phyloP scores from a whole-genome alignment of 2,888 invertebrate species.

The Cremastinae sp. region DNA sequence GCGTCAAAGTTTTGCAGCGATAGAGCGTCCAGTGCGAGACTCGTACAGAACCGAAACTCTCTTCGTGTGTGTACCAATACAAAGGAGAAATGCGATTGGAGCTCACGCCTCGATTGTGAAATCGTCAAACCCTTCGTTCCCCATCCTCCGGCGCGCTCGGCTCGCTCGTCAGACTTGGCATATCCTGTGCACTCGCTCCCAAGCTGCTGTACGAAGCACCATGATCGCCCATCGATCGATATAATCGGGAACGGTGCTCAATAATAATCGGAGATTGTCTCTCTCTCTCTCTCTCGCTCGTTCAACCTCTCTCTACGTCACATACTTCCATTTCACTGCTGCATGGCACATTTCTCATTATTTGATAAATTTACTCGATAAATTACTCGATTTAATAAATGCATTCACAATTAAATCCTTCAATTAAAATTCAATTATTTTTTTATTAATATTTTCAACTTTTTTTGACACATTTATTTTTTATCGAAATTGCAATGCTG shows the following conservation, averaged over 20 bases:
- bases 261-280: conserved; percentile 70
- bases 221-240: conserved; percentile 67
- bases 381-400: no score
- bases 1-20: conserved; percentile 60
- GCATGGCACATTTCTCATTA: neutral
- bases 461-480: no score
- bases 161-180: neutral
- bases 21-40: conserved; percentile 11
- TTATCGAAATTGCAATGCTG: neutral
- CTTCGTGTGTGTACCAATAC: conserved; percentile 36
- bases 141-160: conserved; percentile 6
- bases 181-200: neutral
- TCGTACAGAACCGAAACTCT: conserved; percentile 31
- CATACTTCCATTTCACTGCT: neutral
- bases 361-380: no score
- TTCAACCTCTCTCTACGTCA: conserved; percentile 11
- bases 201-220: conserved; percentile 38
- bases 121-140: conserved; percentile 43
- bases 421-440: no score
- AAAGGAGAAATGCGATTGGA: conserved; percentile 59
- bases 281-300: conserved; percentile 35
- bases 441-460: no score
- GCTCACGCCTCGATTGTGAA: conserved; percentile 60
- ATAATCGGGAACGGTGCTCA: conserved; percentile 71
- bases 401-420: neutral